phyloP scores from a whole-genome alignment of 1,140 invertebrate species.

The Drosophila watanabei region DNA sequence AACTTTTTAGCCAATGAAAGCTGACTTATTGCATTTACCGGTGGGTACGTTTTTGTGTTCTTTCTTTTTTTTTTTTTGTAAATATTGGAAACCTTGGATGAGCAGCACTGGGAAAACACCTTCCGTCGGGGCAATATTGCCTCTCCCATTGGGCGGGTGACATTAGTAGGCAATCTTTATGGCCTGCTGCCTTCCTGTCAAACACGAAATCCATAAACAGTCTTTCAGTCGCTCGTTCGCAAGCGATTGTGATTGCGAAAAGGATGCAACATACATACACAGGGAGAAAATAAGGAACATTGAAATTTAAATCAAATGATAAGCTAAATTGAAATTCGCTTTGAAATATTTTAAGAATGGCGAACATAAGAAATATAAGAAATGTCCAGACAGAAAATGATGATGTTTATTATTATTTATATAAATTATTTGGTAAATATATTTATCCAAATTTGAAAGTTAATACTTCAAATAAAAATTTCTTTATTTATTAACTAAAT shows the following conservation, averaged over 20 bases:
- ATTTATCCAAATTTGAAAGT: not conserved
- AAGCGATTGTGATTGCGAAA: conserved; percentile 46
- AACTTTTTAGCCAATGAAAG: conserved; percentile 23
- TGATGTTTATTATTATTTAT: too few relatives aligned
- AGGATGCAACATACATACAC: conserved; percentile 45
- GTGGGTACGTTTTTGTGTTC: not conserved
- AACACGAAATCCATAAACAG: conserved; percentile 78
- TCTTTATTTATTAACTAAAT: too few relatives aligned
- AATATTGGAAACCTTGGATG: conserved; percentile 30
- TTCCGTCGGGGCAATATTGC: conserved; percentile 36
- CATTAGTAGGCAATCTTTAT: conserved; percentile 79
- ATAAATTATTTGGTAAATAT: too few relatives aligned
- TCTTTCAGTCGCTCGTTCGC: conserved; percentile 36
- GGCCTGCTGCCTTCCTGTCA: conserved; percentile 74
- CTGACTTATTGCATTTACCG: conserved; percentile 36
- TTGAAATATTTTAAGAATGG: not conserved
- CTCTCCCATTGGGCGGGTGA: conserved; percentile 37
- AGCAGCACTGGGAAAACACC: not conserved
- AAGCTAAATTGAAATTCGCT: not conserved
- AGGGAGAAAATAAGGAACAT: too few relatives aligned
- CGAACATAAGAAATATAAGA: not conserved
- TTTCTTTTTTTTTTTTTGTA: not conserved
- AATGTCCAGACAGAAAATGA: not conserved
- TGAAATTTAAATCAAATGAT: too few relatives aligned
- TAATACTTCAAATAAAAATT: too few relatives aligned